phyloP scores from a whole-genome alignment of 2,113 vertebrate genomes.

The Ia io region DNA sequence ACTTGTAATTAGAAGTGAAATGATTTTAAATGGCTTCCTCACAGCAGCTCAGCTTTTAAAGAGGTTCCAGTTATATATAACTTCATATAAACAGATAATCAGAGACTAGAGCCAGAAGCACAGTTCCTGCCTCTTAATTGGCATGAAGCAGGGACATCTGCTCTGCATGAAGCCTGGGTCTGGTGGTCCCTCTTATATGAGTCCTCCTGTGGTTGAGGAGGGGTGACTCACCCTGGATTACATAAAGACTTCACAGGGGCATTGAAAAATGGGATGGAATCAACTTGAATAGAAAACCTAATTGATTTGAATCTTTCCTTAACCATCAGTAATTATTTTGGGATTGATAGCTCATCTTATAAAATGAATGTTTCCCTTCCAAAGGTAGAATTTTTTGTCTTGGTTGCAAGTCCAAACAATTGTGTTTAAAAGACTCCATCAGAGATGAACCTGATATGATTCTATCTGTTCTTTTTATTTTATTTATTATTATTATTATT shows the following conservation, averaged over 20 bases:
- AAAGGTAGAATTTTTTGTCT: conserved; percentile 52
- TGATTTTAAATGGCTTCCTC: conserved; percentile 82
- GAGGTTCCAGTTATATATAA: conserved; percentile 81
- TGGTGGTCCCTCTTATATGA: conserved; percentile 77
- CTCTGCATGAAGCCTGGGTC: conserved; percentile 79
- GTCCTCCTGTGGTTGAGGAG: conserved; percentile 75
- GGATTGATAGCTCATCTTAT: conserved; percentile 16
- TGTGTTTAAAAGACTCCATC: background rate
- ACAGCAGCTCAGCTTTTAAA: conserved; percentile 79
- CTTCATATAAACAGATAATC: conserved; percentile 82
- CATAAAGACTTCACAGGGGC: conserved; percentile 74
- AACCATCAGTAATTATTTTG: conserved; percentile 51
- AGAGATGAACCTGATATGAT: background rate
- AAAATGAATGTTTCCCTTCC: conserved; percentile 36
- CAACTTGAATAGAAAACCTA: conserved; percentile 64
- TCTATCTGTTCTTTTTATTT: background rate
- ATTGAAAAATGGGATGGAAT: conserved; percentile 65
- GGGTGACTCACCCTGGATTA: conserved; percentile 75
- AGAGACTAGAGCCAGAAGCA: conserved; percentile 80
- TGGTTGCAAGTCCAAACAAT: conserved; percentile 27
- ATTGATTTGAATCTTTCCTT: conserved; percentile 66
- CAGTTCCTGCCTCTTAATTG: conserved; percentile 84
- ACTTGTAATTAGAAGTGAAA: conserved; percentile 85
- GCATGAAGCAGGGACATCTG: conserved; percentile 83
- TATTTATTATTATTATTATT: background rate